Conservation (phyloP, 1,140 invertebrate species). For the Tetragnatha versicolor region DNA sequence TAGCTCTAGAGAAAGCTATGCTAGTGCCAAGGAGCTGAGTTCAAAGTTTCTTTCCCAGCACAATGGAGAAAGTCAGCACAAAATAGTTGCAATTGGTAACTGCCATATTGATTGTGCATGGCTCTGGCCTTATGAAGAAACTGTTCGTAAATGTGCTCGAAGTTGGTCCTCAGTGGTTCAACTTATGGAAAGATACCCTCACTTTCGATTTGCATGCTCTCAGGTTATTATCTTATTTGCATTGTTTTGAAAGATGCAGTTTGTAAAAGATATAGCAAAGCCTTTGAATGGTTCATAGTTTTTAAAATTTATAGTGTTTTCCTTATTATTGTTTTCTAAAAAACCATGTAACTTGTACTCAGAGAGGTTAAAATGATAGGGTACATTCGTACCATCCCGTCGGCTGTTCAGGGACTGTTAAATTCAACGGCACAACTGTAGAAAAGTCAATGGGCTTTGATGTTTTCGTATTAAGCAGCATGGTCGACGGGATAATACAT, state of each 20-base stretch:
- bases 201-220: constrained; percentile 68
- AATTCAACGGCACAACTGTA: too few relatives aligned
- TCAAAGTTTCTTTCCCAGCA: constrained; percentile 65
- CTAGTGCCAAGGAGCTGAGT: constrained; percentile 62
- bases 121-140: constrained; percentile 70
- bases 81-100: constrained; percentile 68
- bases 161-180: constrained; percentile 66
- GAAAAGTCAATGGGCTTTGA: too few relatives aligned
- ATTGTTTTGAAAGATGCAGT: not conserved
- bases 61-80: constrained; percentile 67
- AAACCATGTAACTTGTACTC: too few relatives aligned
- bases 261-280: too few relatives aligned
- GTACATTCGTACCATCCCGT: too few relatives aligned
- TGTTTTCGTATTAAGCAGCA: too few relatives aligned
- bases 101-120: constrained; percentile 71
- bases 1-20: constrained; percentile 59
- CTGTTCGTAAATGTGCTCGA: constrained; percentile 68
- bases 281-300: too few relatives aligned
- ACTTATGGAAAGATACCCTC: constrained; percentile 68
- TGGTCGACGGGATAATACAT: too few relatives aligned
- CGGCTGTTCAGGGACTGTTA: too few relatives aligned
- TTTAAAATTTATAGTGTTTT: not conserved
- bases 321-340: not conserved
- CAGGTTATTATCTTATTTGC: constrained; percentile 67
- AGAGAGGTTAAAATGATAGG: too few relatives aligned